phyloP scores from a whole-genome alignment of 1,140 invertebrate species.

The Aphis craccivora region DNA sequence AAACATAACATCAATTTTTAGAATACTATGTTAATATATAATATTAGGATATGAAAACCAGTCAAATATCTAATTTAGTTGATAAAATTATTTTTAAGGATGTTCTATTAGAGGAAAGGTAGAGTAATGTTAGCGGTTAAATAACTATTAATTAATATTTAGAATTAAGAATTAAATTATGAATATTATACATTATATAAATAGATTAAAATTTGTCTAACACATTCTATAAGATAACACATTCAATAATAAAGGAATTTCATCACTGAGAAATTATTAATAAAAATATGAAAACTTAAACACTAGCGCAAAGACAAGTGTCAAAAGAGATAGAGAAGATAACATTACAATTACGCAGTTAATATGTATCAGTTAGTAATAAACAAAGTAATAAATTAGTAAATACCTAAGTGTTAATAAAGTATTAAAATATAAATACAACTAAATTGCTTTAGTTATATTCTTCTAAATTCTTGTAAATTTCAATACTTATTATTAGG shows the following conservation, averaged over 20 bases:
- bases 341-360: background rate
- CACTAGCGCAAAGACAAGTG: background rate
- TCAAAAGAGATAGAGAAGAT: background rate
- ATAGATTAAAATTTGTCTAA: background rate
- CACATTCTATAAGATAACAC: background rate
- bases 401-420: background rate
- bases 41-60: no score
- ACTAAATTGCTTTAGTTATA: background rate
- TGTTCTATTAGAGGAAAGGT: no score
- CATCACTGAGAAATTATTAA: background rate
- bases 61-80: no score
- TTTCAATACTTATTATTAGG: background rate
- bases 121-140: no score
- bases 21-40: no score
- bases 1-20: no score
- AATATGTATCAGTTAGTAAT: background rate
- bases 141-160: background rate
- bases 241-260: constrained; percentile 1
- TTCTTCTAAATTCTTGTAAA: background rate
- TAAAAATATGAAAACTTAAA: background rate
- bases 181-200: background rate
- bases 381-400: background rate
- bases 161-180: background rate
- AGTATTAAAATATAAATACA: background rate
- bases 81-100: no score